Evolutionary conservation across 2,888 invertebrate genomes (phyloP), one percentile per base, ranked within the genome.

Genomic region (Dynastes hyllus): DNA sequence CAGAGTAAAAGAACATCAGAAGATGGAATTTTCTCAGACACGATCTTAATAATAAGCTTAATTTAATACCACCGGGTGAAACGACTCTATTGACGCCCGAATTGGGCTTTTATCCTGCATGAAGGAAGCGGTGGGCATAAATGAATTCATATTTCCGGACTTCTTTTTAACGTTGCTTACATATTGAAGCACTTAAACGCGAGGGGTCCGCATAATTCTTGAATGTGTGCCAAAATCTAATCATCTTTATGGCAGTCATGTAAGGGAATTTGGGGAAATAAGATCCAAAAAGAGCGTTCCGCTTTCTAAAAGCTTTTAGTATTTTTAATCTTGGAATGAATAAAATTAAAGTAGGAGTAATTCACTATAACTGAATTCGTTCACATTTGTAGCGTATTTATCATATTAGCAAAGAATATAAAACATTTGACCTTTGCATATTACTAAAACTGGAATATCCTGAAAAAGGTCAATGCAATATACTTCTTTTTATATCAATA

Each of bases 1-100:
- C 13, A 29, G 11, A 0, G 8, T 37, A 29, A 11, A 32, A 63
- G 32, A 27, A 29, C 51, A 27, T 53, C 29, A 29, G 16, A 40
- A 69, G 40, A 69, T 50, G 50, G 51, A 69, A 69, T 69, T 69
- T 51, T 51, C 51, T 40, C 27, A 51, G 51, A 69, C 51, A 51
- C 11, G 51, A 9, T 13, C 51, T 66, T 66, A 40, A 66, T 66
- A 66, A 66, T 66, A 66, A 66, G n/a, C 66, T 66, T 66, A 66
- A n/a, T 40, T 66, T 37, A 45, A 51, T 50, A 50, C 51, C 22
- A 51, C 29, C 22, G 27, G 22, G 51, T 29, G n/a, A n/a, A 69
- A 69, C 69, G 69, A 69, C 51, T 51, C 27, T 6, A 51, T 29
- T 13, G 51, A 13, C 27, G 40, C 27, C 51, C 27, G 69, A 69